Conservation (phyloP, 2,888 invertebrate genomes). For the Tortricodes alternella region DNA sequence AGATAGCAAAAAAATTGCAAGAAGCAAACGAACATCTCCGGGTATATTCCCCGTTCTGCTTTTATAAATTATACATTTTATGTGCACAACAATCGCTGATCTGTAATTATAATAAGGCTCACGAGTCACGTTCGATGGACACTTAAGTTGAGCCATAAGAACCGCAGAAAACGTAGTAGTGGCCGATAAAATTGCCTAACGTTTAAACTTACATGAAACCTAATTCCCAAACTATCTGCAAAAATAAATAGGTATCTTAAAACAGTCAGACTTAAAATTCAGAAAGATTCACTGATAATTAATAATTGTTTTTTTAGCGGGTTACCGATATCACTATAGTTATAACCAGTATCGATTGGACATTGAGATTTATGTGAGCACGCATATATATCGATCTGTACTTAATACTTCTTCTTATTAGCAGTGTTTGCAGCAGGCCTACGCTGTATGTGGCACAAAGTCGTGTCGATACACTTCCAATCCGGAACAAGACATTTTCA, state of each 20-base stretch:
- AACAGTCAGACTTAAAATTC: no score
- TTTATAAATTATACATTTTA: conserved; percentile 79
- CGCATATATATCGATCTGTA: neutral
- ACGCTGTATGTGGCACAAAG: conserved; percentile 21
- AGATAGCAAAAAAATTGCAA: conserved; percentile 41
- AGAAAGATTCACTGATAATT: no score
- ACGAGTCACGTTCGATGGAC: conserved; percentile 66
- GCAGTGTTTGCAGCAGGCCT: neutral
- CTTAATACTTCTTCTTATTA: neutral
- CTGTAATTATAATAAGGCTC: conserved; percentile 78
- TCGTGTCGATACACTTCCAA: conserved; percentile 54
- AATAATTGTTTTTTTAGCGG: no score
- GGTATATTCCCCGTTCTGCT: conserved; percentile 61
- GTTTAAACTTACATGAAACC: neutral
- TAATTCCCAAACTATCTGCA: neutral
- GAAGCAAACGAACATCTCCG: conserved; percentile 54
- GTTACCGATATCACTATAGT: no score
- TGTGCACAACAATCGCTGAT: conserved; percentile 77
- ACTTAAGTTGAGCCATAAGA: conserved; percentile 25
- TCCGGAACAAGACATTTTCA: conserved; percentile 52
- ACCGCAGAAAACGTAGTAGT: conserved; percentile 19
- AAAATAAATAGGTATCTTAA: neutral
- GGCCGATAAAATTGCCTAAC: conserved; percentile 13
- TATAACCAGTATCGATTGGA: no score
- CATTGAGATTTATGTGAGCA: no score